Conservation (phyloP, 2,113 vertebrate genomes). For the Hyaena hyaena region DNA sequence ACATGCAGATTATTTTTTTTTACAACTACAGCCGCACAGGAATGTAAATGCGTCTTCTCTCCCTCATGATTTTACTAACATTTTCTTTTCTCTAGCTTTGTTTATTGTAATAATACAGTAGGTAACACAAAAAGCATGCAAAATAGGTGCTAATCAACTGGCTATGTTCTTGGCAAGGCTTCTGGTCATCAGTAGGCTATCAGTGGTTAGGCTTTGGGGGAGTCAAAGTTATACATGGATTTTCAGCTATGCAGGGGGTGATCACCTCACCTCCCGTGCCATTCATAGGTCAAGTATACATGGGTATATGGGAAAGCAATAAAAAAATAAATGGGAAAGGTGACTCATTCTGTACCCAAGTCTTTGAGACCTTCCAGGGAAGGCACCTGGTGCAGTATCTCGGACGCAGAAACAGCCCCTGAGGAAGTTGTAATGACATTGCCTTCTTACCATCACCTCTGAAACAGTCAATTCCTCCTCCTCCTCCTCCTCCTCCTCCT, state of each 20-base stretch:
- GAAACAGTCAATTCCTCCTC: neutral
- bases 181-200: neutral
- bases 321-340: neutral
- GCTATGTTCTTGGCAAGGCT: neutral
- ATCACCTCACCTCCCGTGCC: neutral
- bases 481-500: too few species aligned
- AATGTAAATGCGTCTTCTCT: neutral
- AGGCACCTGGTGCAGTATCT: neutral
- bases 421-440: rapidly evolving
- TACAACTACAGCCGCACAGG: neutral
- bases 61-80: neutral
- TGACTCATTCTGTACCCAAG: too few species aligned
- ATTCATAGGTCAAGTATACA: neutral
- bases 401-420: neutral
- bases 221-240: neutral
- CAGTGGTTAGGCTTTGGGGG: neutral
- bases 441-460: neutral
- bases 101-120: neutral
- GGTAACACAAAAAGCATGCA: neutral
- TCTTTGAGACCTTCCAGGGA: too few species aligned
- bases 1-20: neutral
- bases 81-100: neutral
- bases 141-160: neutral
- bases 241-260: neutral
- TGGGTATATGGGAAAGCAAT: neutral